These are phyloP conservation scores for Trematomus loennbergii DNA, from an alignment of 2,113 vertebrate genomes.

Conservation along the genomic window DNA sequence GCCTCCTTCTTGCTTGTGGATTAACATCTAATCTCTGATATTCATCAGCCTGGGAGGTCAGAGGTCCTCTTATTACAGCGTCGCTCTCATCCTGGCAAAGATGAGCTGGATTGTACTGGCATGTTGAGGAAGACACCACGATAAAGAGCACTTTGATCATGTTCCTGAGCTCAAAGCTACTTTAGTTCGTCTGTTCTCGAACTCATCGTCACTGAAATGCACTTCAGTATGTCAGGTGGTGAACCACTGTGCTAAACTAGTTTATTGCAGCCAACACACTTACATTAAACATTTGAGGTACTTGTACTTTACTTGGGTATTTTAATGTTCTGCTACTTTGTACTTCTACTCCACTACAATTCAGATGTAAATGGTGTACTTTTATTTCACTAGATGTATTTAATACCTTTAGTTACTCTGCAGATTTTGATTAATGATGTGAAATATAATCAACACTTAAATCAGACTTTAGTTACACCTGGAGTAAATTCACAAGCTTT, in stretches of 20 bases:
- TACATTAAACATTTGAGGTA: no score
- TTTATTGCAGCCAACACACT: no score
- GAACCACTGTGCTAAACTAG: neutral
- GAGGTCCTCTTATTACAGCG: conserved; percentile 42
- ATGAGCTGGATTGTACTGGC: conserved; percentile 11
- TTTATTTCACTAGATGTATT: no score
- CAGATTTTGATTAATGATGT: no score
- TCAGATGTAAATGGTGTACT: no score
- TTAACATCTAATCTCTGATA: conserved; percentile 80
- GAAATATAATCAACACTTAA: no score
- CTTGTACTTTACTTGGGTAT: no score
- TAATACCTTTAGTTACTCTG: no score
- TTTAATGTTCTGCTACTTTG: no score
- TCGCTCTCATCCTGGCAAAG: neutral
- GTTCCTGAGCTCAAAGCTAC: neutral
- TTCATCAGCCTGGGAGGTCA: conserved; percentile 69
- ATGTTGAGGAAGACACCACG: neutral
- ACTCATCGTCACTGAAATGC: neutral
- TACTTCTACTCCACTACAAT: no score
- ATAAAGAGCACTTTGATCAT: neutral
- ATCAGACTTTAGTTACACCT: no score
- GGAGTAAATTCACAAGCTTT: no score
- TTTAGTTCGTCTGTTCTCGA: neutral
- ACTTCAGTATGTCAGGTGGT: neutral
- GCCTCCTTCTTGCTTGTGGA: conserved; percentile 57